phyloP scores from a whole-genome alignment of 1,140 invertebrate genomes.

The Neotoxoptera formosana region DNA sequence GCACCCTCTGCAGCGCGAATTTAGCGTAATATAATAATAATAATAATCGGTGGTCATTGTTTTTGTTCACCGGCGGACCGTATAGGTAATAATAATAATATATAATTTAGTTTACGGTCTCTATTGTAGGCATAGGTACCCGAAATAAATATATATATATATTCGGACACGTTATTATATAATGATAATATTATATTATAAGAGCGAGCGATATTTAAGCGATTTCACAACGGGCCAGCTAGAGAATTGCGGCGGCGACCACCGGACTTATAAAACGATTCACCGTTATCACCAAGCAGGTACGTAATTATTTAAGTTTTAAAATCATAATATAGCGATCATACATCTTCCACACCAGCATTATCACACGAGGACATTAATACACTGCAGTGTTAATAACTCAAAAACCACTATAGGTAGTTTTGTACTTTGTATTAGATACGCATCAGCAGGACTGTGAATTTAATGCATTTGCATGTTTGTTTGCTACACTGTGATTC shows the following conservation, averaged over 20 bases:
- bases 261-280: neutral
- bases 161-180: neutral
- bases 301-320: no score
- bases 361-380: no score
- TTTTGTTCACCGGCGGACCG: conserved; percentile 45
- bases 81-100: no score
- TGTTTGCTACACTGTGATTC: no score
- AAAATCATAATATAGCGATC: no score
- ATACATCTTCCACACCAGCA: no score
- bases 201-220: neutral
- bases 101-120: neutral
- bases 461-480: no score
- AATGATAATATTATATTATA: no score
- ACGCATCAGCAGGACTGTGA: no score
- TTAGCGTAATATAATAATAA: neutral
- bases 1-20: neutral
- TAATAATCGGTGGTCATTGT: conserved; percentile 20
- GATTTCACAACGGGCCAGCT: neutral
- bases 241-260: neutral
- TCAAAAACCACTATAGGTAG: no score
- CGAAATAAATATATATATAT: neutral
- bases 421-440: no score
- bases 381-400: no score
- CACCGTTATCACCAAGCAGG: neutral
- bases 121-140: neutral